Conservation (phyloP, 2,888 invertebrate species). For the Drosophila algonquin region DNA sequence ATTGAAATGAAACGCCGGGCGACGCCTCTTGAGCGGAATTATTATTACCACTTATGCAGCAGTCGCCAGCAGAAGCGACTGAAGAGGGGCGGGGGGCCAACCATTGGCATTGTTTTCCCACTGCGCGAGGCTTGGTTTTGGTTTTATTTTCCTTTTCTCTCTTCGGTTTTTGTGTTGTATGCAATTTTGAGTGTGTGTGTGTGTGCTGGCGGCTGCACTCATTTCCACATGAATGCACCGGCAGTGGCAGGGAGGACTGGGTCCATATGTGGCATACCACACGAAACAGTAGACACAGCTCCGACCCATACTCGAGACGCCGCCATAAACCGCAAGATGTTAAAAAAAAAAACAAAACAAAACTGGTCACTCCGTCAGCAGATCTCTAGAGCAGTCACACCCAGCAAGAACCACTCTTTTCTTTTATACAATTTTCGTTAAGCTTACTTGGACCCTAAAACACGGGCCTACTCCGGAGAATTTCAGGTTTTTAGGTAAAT, state of each 20-base stretch:
- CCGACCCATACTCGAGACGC: slow-evolving; percentile 32
- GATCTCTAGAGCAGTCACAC: background rate
- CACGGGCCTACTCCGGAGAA: background rate
- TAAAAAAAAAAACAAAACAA: slow-evolving; percentile 47
- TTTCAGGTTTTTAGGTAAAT: background rate
- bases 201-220: slow-evolving; percentile 67
- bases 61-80: slow-evolving; percentile 31
- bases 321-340: slow-evolving; percentile 71
- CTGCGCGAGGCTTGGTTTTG: slow-evolving; percentile 55
- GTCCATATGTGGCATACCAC: slow-evolving; percentile 38
- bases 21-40: slow-evolving; percentile 82
- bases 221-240: slow-evolving; percentile 75
- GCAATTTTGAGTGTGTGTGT: slow-evolving; percentile 62
- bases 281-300: slow-evolving; percentile 32
- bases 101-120: slow-evolving; percentile 69
- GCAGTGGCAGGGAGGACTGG: slow-evolving; percentile 20
- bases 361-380: background rate
- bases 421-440: background rate
- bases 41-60: slow-evolving; percentile 80
- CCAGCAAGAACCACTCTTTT: background rate
- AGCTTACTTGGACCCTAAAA: too few species aligned
- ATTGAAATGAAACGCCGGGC: slow-evolving; percentile 81
- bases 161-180: slow-evolving; percentile 48
- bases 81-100: slow-evolving; percentile 12
- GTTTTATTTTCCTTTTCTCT: slow-evolving; percentile 21